Evolutionary conservation across 2,888 invertebrate genomes (phyloP).

Genomic region (Bursaphelenchus okinawaensis): DNA sequence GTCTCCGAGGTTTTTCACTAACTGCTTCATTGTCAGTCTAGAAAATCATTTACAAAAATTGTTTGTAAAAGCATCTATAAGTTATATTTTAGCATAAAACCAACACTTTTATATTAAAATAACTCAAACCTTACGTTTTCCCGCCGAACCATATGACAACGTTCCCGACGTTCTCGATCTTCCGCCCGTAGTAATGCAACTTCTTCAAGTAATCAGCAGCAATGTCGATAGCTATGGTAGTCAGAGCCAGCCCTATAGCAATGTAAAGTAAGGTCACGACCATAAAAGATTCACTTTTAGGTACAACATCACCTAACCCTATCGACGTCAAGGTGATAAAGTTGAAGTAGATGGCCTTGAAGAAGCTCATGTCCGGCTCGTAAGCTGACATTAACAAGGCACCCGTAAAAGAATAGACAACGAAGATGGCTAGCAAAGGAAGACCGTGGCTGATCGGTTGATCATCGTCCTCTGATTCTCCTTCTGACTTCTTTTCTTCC

Average conservation of each 20-base stretch:
- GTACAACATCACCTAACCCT: constrained; percentile 51
- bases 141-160: constrained; percentile 54
- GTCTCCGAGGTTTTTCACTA: constrained; percentile 50
- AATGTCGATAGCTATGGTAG: constrained; percentile 50
- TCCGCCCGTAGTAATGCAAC: constrained; percentile 50
- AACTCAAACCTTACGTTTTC: constrained; percentile 37
- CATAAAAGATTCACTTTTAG: constrained; percentile 47
- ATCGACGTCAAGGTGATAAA: constrained; percentile 31
- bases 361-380: constrained; percentile 54
- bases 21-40: constrained; percentile 49
- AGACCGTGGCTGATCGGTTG: constrained; percentile 19
- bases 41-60: not conserved
- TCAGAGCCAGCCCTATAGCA: constrained; percentile 47
- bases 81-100: no score
- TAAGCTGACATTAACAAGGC: constrained; percentile 39
- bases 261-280: constrained; percentile 45
- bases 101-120: constrained; percentile 35
- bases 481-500: constrained; percentile 11
- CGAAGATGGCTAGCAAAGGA: constrained; percentile 34
- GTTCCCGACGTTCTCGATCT: constrained; percentile 48
- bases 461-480: constrained; percentile 30
- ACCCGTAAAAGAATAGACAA: constrained; percentile 42
- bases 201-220: constrained; percentile 48
- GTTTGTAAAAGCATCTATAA: no score
- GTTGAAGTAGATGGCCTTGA: constrained; percentile 41